phyloP scores from a whole-genome alignment of 2,888 invertebrate species.

The Leptothorax acervorum region DNA sequence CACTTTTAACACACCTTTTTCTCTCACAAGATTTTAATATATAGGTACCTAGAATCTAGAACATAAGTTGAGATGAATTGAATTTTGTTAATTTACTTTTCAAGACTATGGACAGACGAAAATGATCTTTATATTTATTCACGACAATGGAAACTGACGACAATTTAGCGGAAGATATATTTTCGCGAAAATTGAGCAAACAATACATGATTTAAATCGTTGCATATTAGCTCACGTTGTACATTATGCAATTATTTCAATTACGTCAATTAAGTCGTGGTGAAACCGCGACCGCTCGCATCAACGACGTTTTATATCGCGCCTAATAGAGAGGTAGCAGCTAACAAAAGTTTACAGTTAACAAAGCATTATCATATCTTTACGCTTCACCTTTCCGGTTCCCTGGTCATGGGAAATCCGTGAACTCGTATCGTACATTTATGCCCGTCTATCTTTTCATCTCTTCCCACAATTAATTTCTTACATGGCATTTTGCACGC shows the following conservation, averaged over 20 bases:
- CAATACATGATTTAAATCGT: neutral
- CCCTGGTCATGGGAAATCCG: slow-evolving; percentile 42
- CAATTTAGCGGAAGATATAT: neutral
- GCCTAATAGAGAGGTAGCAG: slow-evolving; percentile 22
- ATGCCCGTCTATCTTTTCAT: slow-evolving; percentile 40
- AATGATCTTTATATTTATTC: neutral
- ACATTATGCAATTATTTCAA: neutral
- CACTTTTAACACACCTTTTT: neutral
- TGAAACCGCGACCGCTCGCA: slow-evolving; percentile 9
- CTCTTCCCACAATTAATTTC: slow-evolving; percentile 55
- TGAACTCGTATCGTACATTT: slow-evolving; percentile 39
- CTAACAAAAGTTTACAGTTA: slow-evolving; percentile 43
- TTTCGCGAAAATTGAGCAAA: neutral
- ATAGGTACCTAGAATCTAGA: no score
- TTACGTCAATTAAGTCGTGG: neutral
- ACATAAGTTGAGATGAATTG: neutral
- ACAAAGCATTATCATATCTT: slow-evolving; percentile 42
- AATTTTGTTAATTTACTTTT: neutral
- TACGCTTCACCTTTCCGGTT: slow-evolving; percentile 32
- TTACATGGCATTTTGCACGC: slow-evolving; percentile 43
- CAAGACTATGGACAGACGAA: neutral
- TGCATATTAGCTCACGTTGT: neutral
- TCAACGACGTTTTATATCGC: slow-evolving; percentile 13
- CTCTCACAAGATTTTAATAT: neutral
- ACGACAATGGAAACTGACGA: neutral